phyloP scores from a whole-genome alignment of 2,888 invertebrate genomes.

The Arenicola marina region DNA sequence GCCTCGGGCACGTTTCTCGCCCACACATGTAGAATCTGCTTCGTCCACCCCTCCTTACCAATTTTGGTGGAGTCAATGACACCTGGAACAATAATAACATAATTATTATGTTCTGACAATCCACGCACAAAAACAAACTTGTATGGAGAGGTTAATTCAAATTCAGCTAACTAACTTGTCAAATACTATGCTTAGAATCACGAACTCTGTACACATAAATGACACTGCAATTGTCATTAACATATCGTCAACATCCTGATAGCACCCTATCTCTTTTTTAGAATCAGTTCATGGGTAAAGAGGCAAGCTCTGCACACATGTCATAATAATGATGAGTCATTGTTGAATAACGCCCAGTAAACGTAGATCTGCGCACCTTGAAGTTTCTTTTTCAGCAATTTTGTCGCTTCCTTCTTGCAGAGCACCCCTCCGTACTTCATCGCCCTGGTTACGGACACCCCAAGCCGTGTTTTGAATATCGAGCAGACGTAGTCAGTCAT shows the following conservation, averaged over 20 bases:
- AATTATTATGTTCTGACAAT: not conserved
- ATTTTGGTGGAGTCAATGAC: slow-evolving; percentile 50
- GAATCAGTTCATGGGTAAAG: no score
- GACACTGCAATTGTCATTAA: no score
- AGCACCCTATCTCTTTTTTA: no score
- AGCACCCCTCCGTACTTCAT: slow-evolving; percentile 49
- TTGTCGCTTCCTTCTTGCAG: slow-evolving; percentile 44
- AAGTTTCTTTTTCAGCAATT: slow-evolving; percentile 51
- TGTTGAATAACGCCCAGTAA: no score
- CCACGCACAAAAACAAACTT: not conserved
- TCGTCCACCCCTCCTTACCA: slow-evolving; percentile 50
- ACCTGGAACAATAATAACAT: slow-evolving; percentile 37
- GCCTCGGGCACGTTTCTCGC: slow-evolving; percentile 43
- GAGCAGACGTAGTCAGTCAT: slow-evolving; percentile 55
- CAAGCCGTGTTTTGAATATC: slow-evolving; percentile 43
- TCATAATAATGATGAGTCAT: no score
- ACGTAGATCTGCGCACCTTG: slow-evolving; percentile 40
- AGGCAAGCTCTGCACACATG: no score
- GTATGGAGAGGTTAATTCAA: not conserved
- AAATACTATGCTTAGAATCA: no score
- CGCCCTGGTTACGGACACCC: slow-evolving; percentile 58
- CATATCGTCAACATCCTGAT: no score
- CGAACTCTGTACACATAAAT: no score
- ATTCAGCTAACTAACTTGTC: no score
- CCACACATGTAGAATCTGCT: slow-evolving; percentile 59